phyloP scores from a whole-genome alignment of 2,797 vertebrate species.

The Tiaroga cobitis region DNA sequence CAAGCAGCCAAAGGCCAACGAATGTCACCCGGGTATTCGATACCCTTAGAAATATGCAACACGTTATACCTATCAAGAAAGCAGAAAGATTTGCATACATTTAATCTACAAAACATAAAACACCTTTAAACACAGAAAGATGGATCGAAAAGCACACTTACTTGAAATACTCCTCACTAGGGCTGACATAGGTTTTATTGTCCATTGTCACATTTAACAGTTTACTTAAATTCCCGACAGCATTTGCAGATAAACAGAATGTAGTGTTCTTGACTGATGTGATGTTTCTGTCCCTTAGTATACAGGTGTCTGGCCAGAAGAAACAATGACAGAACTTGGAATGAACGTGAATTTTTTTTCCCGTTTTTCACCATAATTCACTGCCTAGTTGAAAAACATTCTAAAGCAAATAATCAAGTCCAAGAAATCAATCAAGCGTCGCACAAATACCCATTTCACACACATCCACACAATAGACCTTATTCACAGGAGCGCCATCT shows the following conservation, averaged over 20 bases:
- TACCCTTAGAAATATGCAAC: slow-evolving; percentile 97
- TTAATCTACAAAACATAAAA: not conserved
- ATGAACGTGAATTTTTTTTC: not conserved
- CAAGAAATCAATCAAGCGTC: not conserved
- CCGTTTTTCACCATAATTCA: not conserved
- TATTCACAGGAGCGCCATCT: not conserved
- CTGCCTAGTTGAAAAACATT: not conserved
- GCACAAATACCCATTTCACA: not conserved
- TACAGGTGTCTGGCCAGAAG: slow-evolving; percentile 85
- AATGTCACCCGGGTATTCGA: slow-evolving; percentile 94
- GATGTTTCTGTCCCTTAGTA: slow-evolving; percentile 87
- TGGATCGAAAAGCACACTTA: slow-evolving; percentile 75
- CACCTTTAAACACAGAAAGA: not conserved
- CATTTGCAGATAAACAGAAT: slow-evolving; percentile 91
- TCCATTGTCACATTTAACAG: slow-evolving; percentile 85
- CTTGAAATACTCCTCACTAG: slow-evolving; percentile 99
- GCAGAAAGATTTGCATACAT: slow-evolving; percentile 5
- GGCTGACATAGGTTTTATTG: slow-evolving; percentile 95
- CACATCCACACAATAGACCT: not conserved
- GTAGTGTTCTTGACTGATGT: slow-evolving; percentile 91
- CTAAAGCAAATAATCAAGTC: not conserved
- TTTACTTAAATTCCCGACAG: slow-evolving; percentile 85
- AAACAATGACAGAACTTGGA: slow-evolving; percentile 15
- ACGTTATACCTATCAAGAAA: slow-evolving; percentile 88
- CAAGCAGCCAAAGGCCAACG: slow-evolving; percentile 92